Percentiles rank a stretch among this genome's conserved stretches.
Conservation (phyloP, 2,113 vertebrate genomes). For the Phylloscopus trochilus region DNA sequence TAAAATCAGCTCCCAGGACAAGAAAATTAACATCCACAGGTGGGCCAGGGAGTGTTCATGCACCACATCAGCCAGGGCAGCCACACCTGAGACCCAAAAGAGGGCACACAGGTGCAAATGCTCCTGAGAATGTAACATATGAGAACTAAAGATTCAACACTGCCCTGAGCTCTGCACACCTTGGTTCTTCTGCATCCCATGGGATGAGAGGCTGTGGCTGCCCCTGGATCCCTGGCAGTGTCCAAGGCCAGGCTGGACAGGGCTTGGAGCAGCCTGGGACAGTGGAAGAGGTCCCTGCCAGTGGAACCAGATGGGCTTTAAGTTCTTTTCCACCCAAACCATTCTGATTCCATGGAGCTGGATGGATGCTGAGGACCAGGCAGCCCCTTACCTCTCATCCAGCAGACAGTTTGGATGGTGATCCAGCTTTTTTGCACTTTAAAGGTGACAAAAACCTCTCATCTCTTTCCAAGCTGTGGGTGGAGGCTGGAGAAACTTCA, state of each 20-base stretch:
- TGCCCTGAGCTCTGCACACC: not conserved
- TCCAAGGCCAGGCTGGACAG: accelerated
- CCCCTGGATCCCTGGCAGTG: not conserved
- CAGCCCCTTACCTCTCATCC: not conserved
- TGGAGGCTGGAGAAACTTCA: not conserved
- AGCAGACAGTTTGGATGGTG: not conserved
- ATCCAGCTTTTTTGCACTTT: not conserved
- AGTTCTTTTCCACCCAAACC: not conserved
- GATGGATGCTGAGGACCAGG: not conserved
- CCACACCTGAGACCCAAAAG: not conserved
- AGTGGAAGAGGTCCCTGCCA: not conserved
- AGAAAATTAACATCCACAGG: not conserved
- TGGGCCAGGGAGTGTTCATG: not conserved
- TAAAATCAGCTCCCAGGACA: not conserved
- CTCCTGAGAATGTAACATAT: not conserved
- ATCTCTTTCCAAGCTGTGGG: not conserved
- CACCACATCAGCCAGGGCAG: not conserved
- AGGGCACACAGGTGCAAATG: not conserved
- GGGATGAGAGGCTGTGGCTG: not conserved
- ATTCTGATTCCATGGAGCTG: not conserved
- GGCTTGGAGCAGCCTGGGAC: accelerated
- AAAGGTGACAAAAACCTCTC: not conserved
- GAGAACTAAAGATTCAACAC: not conserved
- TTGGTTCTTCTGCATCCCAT: not conserved
- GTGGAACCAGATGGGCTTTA: not conserved